Conservation (phyloP, 2,888 invertebrate genomes). For the Dromius quadrimaculatus region DNA sequence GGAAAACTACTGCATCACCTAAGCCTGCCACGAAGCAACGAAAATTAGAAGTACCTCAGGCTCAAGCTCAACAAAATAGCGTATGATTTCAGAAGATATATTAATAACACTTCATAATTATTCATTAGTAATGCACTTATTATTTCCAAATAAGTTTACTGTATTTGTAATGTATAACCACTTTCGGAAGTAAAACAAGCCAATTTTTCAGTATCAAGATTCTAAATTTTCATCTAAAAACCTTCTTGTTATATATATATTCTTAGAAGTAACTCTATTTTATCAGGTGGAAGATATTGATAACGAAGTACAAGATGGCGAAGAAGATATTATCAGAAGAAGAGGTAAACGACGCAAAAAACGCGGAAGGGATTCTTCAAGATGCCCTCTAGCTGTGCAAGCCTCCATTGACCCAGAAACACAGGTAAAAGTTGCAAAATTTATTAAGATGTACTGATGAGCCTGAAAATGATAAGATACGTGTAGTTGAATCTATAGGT, state of each 20-base stretch:
- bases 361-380: conserved; percentile 62
- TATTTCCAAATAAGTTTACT: too few relatives aligned
- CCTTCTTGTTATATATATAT: too few relatives aligned
- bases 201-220: not conserved
- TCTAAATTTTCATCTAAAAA: too few relatives aligned
- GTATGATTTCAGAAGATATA: not conserved
- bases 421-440: conserved; percentile 69
- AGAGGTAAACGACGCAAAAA: conserved; percentile 70
- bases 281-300: conserved; percentile 1
- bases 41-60: conserved; percentile 44
- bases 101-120: too few relatives aligned
- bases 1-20: conserved; percentile 39
- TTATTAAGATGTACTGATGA: too few relatives aligned
- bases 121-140: too few relatives aligned
- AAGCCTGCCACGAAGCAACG: conserved; percentile 20
- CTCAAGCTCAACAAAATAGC: not conserved
- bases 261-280: too few relatives aligned
- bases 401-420: conserved; percentile 76
- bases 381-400: conserved; percentile 62
- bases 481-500: too few relatives aligned
- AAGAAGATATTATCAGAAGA: conserved; percentile 73
- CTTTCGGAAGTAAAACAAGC: too few relatives aligned
- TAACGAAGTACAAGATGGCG: conserved; percentile 54
- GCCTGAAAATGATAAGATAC: not conserved
- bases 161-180: too few relatives aligned